phyloP scores from a whole-genome alignment of 30 jellyfish, hydroid and myxozoan species.

The Turritopsis dohrnii region DNA sequence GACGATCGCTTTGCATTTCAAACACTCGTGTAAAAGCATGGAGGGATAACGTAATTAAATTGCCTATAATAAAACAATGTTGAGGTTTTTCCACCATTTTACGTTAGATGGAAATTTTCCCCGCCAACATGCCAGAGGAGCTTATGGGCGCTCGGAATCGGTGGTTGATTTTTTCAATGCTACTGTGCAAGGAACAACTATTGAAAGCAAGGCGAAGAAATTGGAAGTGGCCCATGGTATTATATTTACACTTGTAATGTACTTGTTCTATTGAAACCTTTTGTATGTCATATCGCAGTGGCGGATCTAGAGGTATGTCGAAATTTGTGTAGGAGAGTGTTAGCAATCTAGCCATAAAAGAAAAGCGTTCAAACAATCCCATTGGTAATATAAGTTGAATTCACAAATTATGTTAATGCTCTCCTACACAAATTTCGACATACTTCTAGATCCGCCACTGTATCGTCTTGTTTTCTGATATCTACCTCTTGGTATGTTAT shows the following conservation, averaged over 20 bases:
- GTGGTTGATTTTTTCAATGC: not conserved
- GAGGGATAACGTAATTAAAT: not conserved
- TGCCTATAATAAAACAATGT: not conserved
- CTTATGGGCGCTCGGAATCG: not conserved
- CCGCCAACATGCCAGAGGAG: not conserved
- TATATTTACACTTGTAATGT: not conserved
- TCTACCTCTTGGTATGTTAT: no score
- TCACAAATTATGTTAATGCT: no score
- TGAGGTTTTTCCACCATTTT: not conserved
- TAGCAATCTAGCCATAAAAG: no score
- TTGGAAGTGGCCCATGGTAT: not conserved
- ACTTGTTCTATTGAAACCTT: not conserved
- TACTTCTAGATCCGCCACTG: no score
- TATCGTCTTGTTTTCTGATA: no score
- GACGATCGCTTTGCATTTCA: no score
- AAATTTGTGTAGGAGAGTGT: no score
- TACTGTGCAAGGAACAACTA: not conserved
- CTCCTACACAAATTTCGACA: no score
- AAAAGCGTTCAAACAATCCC: no score
- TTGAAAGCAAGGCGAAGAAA: not conserved
- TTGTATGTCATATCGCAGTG: no score
- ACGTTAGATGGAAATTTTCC: not conserved
- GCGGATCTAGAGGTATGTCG: not conserved
- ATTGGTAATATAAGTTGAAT: no score
- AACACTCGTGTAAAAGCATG: no score